Evolutionary conservation across 2,888 invertebrate genomes (phyloP).

Genomic region (Harpalus rubripes): DNA sequence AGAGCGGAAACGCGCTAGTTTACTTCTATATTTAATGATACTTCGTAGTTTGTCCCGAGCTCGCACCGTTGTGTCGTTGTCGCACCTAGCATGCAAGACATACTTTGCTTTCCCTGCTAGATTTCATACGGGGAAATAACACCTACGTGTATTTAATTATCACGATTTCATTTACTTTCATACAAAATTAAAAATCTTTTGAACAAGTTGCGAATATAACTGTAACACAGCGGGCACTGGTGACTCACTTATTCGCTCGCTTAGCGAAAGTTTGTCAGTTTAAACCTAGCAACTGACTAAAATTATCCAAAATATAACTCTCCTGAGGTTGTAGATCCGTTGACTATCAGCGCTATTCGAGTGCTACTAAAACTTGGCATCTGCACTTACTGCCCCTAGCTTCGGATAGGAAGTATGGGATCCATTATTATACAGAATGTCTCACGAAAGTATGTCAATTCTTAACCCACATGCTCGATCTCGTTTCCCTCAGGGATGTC

Average conservation of each 20-base stretch:
- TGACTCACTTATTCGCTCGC: not conserved
- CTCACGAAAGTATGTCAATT: no score
- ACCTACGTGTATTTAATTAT: not conserved
- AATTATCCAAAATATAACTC: not conserved
- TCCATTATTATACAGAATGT: no score
- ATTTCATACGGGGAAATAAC: slow-evolving; percentile 15
- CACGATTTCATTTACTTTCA: slow-evolving; percentile 6
- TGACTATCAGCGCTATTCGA: no score
- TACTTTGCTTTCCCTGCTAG: not conserved
- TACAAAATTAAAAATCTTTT: slow-evolving; percentile 1
- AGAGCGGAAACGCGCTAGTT: slow-evolving; percentile 65
- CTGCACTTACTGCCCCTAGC: no score
- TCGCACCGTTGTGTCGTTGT: slow-evolving; percentile 11
- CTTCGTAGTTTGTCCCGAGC: slow-evolving; percentile 58
- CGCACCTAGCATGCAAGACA: slow-evolving; percentile 9
- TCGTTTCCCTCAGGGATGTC: no score
- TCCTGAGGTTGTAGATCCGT: no score
- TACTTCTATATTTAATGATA: slow-evolving; percentile 65
- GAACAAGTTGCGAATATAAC: slow-evolving; percentile 2
- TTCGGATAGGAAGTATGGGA: no score
- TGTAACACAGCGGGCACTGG: not conserved
- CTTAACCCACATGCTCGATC: no score
- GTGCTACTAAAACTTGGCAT: no score
- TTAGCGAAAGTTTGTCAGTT: not conserved
- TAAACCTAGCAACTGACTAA: not conserved